Evolutionary conservation across 1,140 invertebrate genomes (phyloP).

Genomic region (Portunus trituberculatus): DNA sequence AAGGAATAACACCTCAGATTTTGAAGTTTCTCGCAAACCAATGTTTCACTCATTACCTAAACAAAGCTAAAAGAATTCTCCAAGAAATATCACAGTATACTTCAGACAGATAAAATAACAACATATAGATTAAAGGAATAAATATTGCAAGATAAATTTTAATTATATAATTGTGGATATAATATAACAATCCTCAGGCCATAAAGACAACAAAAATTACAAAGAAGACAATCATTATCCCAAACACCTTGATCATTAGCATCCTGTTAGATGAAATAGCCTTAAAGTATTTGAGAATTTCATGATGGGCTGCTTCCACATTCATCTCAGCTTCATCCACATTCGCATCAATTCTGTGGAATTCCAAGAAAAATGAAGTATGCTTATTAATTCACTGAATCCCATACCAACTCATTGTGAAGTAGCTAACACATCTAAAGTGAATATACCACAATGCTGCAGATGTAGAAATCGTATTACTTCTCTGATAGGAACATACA

Average conservation of each 20-base stretch:
- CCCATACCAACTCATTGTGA: no score
- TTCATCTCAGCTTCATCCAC: constrained; percentile 97
- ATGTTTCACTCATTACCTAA: not conserved
- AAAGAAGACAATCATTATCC: constrained; percentile 98
- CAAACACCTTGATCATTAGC: constrained; percentile 99
- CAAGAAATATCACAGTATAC: not conserved
- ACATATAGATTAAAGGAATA: constrained; percentile 16
- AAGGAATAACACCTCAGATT: not conserved
- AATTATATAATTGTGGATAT: not conserved
- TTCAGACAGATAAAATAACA: not conserved
- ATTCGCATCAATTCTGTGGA: constrained; percentile 95
- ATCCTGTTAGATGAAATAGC: constrained; percentile 98
- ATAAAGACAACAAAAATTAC: constrained; percentile 99
- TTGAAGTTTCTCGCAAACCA: not conserved
- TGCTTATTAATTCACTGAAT: not conserved
- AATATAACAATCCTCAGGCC: constrained; percentile 83
- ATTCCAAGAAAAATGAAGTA: constrained; percentile 45
- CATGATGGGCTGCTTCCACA: constrained; percentile 97
- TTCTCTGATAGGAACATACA: no score
- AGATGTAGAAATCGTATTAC: no score
- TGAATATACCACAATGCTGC: no score
- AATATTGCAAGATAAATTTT: not conserved
- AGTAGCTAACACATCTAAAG: no score
- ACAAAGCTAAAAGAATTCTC: not conserved
- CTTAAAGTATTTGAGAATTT: constrained; percentile 99